Evolutionary conservation across 2,113 vertebrate genomes (phyloP), one percentile per base, ranked within the genome.

Genomic region (Himantopus leucocephalus): DNA sequence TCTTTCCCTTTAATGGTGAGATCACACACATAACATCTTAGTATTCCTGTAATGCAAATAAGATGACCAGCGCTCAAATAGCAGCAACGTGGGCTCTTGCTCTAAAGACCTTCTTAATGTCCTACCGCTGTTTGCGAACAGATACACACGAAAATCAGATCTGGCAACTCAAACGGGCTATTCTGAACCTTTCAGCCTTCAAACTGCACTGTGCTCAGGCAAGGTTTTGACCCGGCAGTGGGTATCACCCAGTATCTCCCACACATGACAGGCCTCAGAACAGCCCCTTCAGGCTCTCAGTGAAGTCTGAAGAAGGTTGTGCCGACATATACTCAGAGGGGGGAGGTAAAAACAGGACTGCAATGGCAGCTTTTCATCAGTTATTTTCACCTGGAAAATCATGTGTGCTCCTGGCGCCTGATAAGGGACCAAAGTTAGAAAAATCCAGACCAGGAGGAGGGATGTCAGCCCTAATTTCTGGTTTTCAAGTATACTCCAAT

Each of bases 361-460:
- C 60, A 75, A 19, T 15, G 19, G 66, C 58, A 92, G 55, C 18
- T 93, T 91, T 53, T 73, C 37, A 74, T 62, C 81, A 41, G 60
- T 92, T 95, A 60, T 12, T 79, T 7, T 90, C 85, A 95, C 32
- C n/a, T 68, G 56, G 70, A 67, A 93, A 91, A 32, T 26, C 71
- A 47, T 5, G 8, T 8, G 39, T 60, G 48, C 35, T 64, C 30
- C 60, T 12, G 3, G 22, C 37, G 9, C 14, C 43, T 10, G 8
- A 34, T 19, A 47, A 80, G 27, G 23, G 20, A 30, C 9, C 6
- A 29, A 27, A 37, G 22, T 19, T 6, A 7, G 13, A 39, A 47
- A 66, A 82, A 66, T 4, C 55, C 68, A 58, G 53, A n/a, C 35
- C 17, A 70, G 30, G 30, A 68, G 6, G 41, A 62, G 3, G 6